These are phyloP conservation scores for Cinara cedri DNA, from an alignment of 2,888 invertebrate species.

Conservation along the genomic window DNA sequence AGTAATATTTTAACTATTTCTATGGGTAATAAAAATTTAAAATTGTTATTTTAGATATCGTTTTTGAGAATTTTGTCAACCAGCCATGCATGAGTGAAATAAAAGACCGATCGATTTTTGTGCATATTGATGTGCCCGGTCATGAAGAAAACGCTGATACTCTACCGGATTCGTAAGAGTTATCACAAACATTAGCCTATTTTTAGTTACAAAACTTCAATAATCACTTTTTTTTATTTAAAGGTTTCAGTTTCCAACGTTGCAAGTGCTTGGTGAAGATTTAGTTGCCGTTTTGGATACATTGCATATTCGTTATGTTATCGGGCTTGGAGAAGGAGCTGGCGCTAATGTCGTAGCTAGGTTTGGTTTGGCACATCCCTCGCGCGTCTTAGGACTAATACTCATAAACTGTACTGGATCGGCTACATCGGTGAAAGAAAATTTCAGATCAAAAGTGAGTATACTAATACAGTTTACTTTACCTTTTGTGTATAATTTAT, in stretches of 20 bases:
- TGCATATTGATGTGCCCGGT: slow-evolving; percentile 85
- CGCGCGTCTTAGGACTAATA: slow-evolving; percentile 78
- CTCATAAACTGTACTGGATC: slow-evolving; percentile 88
- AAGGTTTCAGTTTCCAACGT: slow-evolving; percentile 81
- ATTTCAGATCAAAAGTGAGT: slow-evolving; percentile 78
- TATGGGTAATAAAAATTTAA: neutral
- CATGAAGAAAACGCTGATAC: slow-evolving; percentile 83
- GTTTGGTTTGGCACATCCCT: slow-evolving; percentile 81
- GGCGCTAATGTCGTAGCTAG: slow-evolving; percentile 86
- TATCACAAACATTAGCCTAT: neutral
- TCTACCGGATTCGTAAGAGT: slow-evolving; percentile 70
- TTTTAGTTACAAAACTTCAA: neutral
- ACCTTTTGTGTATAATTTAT: neutral
- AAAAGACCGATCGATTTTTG: slow-evolving; percentile 82
- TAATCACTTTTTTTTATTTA: slow-evolving; percentile 35
- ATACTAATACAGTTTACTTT: neutral
- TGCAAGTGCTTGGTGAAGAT: slow-evolving; percentile 82
- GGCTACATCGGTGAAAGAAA: slow-evolving; percentile 83
- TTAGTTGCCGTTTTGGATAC: slow-evolving; percentile 81
- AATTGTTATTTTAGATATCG: slow-evolving; percentile 70
- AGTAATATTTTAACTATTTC: neutral
- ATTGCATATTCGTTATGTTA: slow-evolving; percentile 81
- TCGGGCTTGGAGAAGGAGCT: slow-evolving; percentile 86
- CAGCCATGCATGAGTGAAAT: slow-evolving; percentile 84
- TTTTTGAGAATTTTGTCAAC: slow-evolving; percentile 82